Evolutionary conservation across 1,140 invertebrate species (phyloP), one percentile per base, ranked within the genome.

Genomic region (Drosophila kanapiae): DNA sequence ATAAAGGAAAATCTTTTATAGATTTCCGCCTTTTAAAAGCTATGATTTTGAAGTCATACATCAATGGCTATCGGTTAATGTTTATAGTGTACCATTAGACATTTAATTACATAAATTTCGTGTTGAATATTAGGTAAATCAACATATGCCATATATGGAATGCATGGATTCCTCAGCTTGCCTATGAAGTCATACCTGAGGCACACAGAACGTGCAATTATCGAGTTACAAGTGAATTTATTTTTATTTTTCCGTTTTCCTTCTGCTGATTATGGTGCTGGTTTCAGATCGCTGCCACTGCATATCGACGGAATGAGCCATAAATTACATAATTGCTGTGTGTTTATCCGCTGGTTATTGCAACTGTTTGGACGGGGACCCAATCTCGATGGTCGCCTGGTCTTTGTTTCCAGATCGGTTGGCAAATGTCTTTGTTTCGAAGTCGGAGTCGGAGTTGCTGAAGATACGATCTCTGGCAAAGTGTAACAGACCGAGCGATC

Each of bases 321-420:
- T 74, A 74, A 84, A 86, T 86, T 86, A 79, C 83, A 86, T 82
- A 86, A 87, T 86, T 64, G 77, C 59, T 35, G 58, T 69, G 43
- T 57, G 75, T 67, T 82, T 83, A 79, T 75, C 75, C 62, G 40
- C 37, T 57, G 45, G 60, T 63, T 72, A 71, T 54, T 63, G 61
- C 76, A 75, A 75, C 53, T 81, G 48, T 37, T 71, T 42, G 43
- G 0, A 1, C 38, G 57, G 38, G 13, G 38, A 29, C 56, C 48
- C 11, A 33, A 53, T 51, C 27, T 37, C 31, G 48, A 59, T 78
- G 53, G 53, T 23, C 23, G 23, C 35, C 59, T 42, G 78, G 69
- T 49, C 75, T 82, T 72, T 86, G 51, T 82, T 69, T 59, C 37
- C 33, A n/a, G 6, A 57, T 38, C 4, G 27, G 23, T 57, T 78